Conservation (phyloP, 2,888 invertebrate species). For the Tricholauxania praeusta region DNA sequence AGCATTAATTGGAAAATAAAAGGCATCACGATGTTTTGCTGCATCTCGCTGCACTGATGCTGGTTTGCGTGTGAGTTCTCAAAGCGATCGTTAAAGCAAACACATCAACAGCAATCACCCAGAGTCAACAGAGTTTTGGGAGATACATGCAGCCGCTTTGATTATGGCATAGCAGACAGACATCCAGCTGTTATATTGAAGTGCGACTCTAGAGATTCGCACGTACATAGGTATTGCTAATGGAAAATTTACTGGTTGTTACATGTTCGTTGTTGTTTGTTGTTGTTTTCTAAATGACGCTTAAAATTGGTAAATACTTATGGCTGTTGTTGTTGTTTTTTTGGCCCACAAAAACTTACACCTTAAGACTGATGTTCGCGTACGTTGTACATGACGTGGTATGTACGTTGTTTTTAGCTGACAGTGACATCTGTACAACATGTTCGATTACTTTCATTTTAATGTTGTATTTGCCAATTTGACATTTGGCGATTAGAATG, state of each 20-base stretch:
- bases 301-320: slow-evolving; percentile 8
- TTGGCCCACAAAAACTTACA: neutral
- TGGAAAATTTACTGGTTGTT: neutral
- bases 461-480: neutral
- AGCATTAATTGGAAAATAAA: slow-evolving; percentile 26
- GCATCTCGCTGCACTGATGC: neutral
- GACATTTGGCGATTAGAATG: slow-evolving; percentile 5
- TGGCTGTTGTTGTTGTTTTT: neutral
- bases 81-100: neutral
- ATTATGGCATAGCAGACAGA: neutral
- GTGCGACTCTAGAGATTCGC: slow-evolving; percentile 6
- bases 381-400: slow-evolving; percentile 1
- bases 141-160: too few relatives aligned
- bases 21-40: slow-evolving; percentile 1
- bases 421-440: slow-evolving; percentile 33
- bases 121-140: neutral
- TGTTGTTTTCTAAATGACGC: neutral
- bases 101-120: neutral
- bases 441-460: slow-evolving; percentile 6
- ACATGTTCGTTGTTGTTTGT: neutral
- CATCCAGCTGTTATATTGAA: slow-evolving; percentile 15
- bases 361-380: slow-evolving; percentile 24
- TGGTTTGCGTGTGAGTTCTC: neutral
- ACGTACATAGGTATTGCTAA: neutral
- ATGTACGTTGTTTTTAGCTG: slow-evolving; percentile 4